phyloP scores from a whole-genome alignment of 2,888 invertebrate species.

The Polyploca ridens region DNA sequence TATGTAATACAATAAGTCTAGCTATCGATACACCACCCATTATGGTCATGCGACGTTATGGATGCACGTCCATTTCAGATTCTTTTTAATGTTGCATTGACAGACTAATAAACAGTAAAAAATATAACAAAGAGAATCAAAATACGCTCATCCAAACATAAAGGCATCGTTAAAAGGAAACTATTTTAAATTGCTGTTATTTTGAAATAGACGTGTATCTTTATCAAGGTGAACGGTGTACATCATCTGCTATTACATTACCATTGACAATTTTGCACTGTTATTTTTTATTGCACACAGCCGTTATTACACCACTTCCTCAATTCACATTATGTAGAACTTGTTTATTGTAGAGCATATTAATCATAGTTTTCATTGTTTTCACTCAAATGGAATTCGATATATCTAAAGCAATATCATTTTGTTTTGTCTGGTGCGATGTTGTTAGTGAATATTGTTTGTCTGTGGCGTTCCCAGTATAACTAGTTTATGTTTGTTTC shows the following conservation, averaged over 20 bases:
- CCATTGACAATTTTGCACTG: conserved; percentile 44
- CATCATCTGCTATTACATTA: conserved; percentile 42
- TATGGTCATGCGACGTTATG: not conserved
- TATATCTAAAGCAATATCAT: not conserved
- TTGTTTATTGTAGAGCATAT: conserved; percentile 16
- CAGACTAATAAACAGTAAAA: not conserved
- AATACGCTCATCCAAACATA: not conserved
- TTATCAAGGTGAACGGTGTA: conserved; percentile 40
- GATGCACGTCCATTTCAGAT: not conserved
- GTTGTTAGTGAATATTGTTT: no score
- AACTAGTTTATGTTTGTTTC: no score
- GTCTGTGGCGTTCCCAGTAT: no score
- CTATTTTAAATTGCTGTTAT: not conserved
- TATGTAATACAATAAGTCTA: not conserved
- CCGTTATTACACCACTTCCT: conserved; percentile 35
- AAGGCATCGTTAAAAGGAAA: no score
- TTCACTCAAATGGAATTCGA: not conserved
- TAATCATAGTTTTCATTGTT: not conserved
- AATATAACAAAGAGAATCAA: not conserved
- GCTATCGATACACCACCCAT: not conserved
- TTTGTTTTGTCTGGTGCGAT: not conserved
- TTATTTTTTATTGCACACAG: conserved; percentile 40
- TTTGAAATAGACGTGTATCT: conserved; percentile 32
- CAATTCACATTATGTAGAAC: conserved; percentile 24
- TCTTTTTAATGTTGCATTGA: not conserved